Conservation (phyloP, 2,113 vertebrate genomes). For the Cnemophilus loriae region DNA sequence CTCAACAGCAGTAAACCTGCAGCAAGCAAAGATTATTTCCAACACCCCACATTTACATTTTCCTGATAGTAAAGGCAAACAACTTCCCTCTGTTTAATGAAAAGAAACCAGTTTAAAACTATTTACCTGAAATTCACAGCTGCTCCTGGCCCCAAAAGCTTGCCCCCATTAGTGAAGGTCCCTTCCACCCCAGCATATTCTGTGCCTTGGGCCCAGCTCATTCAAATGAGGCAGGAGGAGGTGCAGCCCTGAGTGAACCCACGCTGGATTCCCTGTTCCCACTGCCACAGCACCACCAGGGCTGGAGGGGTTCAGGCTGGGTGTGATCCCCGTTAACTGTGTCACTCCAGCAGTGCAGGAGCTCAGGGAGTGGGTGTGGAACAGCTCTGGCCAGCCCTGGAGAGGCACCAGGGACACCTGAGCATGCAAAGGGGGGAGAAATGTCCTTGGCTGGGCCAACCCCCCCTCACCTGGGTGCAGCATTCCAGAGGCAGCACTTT, state of each 20-base stretch:
- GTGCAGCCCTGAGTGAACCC: background rate
- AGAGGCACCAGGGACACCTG: background rate
- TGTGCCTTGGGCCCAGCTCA: background rate
- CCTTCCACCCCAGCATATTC: background rate
- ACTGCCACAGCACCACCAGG: accelerated
- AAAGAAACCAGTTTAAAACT: background rate
- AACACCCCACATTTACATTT: background rate
- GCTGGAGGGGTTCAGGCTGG: background rate
- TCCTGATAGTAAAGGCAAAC: background rate
- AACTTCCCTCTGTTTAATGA: background rate
- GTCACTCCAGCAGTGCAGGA: background rate
- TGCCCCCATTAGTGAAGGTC: background rate
- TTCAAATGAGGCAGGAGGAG: accelerated
- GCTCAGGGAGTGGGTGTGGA: accelerated
- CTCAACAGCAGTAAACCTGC: background rate
- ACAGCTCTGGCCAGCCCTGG: background rate
- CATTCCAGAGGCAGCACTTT: background rate
- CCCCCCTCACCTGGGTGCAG: background rate
- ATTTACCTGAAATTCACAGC: background rate
- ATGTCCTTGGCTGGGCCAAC: accelerated
- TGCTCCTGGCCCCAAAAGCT: background rate
- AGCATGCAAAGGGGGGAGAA: accelerated
- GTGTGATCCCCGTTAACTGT: accelerated
- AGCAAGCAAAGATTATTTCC: background rate
- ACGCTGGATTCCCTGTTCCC: accelerated